Base-by-base conservation (phyloP, 2,888 invertebrate genomes). In the Encarsia formosa region DNA sequence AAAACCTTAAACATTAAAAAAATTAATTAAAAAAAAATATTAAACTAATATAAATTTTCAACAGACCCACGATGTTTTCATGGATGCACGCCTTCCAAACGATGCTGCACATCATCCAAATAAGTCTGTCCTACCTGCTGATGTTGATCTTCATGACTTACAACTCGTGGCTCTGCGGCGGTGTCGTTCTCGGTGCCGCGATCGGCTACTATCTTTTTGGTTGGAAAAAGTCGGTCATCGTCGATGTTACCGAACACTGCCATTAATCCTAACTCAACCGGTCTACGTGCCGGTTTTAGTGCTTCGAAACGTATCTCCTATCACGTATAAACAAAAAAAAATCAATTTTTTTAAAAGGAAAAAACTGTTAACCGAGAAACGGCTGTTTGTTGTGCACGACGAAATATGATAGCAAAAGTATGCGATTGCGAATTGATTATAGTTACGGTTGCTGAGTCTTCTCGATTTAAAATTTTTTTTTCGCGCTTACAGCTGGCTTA, bases 141-240 rank as follows among this genome's bases (percentile, higher is more conserved):
- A 96, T 96, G 96, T 78, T 96, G 73, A 90, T 95, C 63, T 95
- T 96, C 73, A 96, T 96, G 96, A 95, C 95, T 1, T 96, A 92
- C 81, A 96, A 96, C 71, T 85, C 87, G 16, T 96, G 93, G 91
- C 80, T 97, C 53, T 94, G 94, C 73, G 72, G 91, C 41, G 91
- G 93, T 1, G 90, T 95, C 1, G 87, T 93, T 1, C 69, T 90
- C 9, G 96, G 96, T 35, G 91, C 93, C 2, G 92, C 89, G 1
- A 80, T 87, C 11, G 96, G 96, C 19, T 96, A 95, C 76, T 96
- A 96, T 76, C 79, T 94, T 35, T 96, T 96, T 70, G 95, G 94
- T 49, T 95, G 95, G 94, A 91, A 91, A 68, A 93, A 94, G 75
- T 89, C 92, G 0, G 88, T 93, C 13, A 87, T 91, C 45, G 91